Conservation (phyloP, 2,113 vertebrate genomes). For the Osmerus mordax region DNA sequence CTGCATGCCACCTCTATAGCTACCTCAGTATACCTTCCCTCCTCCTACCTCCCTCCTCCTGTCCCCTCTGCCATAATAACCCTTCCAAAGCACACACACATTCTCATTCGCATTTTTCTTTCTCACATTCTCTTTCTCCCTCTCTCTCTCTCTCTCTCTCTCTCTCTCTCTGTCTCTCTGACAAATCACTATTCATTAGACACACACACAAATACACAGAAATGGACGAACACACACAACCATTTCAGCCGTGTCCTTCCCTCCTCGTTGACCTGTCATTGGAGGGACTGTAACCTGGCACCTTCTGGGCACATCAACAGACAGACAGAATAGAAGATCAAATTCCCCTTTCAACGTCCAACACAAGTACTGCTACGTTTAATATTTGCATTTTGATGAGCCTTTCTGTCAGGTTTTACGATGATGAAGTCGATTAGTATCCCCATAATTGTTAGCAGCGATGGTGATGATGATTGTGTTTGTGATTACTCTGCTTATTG, state of each 20-base stretch:
- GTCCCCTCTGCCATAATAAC: neutral
- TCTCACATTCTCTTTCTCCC: neutral
- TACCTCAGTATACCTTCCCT: neutral
- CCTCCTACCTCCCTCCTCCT: neutral
- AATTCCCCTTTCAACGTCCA: slow-evolving; percentile 34
- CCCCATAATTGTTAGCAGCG: slow-evolving; percentile 49
- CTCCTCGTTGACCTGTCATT: neutral
- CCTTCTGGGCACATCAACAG: neutral
- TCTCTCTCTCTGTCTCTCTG: slow-evolving; percentile 11
- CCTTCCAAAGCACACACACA: neutral
- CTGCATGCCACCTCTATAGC: neutral
- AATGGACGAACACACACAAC: slow-evolving; percentile 15
- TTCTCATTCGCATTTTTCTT: neutral
- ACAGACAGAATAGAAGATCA: slow-evolving; percentile 27
- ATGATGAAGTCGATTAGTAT: slow-evolving; percentile 48
- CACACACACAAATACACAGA: slow-evolving; percentile 11
- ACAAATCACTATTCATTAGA: slow-evolving; percentile 4
- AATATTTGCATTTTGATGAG: slow-evolving; percentile 44
- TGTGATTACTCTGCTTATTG: slow-evolving; percentile 49
- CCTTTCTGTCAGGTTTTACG: slow-evolving; percentile 42
- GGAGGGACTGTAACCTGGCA: neutral
- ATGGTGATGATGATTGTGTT: slow-evolving; percentile 49
- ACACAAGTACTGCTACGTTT: slow-evolving; percentile 40
- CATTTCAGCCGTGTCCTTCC: neutral
- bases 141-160: neutral